Conservation (phyloP, 2,113 vertebrate species). For the Anolis carolinensis region DNA sequence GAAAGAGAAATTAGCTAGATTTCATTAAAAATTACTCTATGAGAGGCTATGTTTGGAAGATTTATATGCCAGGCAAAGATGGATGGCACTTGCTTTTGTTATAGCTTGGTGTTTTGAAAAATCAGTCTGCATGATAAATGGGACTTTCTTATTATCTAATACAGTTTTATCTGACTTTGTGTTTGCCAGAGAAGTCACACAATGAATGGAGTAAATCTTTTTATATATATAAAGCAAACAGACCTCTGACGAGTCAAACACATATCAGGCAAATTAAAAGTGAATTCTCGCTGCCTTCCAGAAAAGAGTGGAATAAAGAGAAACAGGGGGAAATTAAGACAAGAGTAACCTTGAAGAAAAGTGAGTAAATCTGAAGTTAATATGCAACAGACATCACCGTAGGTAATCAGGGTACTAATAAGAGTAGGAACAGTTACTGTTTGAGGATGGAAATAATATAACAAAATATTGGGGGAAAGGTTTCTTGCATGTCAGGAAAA, state of each 20-base stretch:
- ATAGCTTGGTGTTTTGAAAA: constrained; percentile 46
- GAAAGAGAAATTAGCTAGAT: constrained; percentile 47
- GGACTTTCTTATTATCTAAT: constrained; percentile 48
- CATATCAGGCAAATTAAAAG: constrained; percentile 24
- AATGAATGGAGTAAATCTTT: constrained; percentile 53
- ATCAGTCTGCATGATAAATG: constrained; percentile 53
- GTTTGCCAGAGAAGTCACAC: constrained; percentile 49
- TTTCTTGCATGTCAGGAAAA: too few species aligned
- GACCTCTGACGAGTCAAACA: constrained; percentile 21
- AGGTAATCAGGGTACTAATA: too few species aligned
- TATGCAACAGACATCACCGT: background rate
- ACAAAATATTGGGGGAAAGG: too few species aligned
- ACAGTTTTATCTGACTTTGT: constrained; percentile 52
- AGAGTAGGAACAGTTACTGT: too few species aligned
- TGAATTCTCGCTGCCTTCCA: background rate
- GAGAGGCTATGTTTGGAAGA: constrained; percentile 34
- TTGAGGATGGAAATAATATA: too few species aligned
- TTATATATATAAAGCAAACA: constrained; percentile 26
- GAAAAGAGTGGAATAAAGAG: background rate
- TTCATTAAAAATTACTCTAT: constrained; percentile 45
- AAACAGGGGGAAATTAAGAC: background rate
- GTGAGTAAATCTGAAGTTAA: background rate
- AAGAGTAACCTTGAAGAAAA: background rate
- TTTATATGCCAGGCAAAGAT: constrained; percentile 41
- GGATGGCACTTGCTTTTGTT: constrained; percentile 47